phyloP scores from a whole-genome alignment of 2,113 vertebrate genomes.

The Malurus elegans region DNA sequence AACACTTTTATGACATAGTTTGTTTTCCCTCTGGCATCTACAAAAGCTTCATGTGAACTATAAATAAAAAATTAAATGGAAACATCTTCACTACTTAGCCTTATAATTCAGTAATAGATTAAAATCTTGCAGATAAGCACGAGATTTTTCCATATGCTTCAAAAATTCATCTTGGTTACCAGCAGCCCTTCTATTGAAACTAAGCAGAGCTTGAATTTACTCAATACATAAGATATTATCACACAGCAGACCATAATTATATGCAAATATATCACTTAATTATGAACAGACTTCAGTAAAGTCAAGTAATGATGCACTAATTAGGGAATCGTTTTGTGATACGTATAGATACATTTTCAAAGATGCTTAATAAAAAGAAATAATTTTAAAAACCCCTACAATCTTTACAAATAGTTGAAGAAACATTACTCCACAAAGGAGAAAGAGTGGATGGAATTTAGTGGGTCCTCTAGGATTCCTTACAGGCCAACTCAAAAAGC shows the following conservation, averaged over 20 bases:
- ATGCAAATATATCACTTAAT: constrained; percentile 19
- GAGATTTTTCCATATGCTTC: background rate
- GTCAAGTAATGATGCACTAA: background rate
- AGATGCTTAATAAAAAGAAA: background rate
- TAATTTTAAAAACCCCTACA: background rate
- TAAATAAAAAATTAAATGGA: background rate
- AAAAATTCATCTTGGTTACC: background rate
- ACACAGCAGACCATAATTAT: background rate
- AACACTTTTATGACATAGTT: background rate
- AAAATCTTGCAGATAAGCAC: background rate
- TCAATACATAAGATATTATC: background rate
- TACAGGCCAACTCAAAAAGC: background rate
- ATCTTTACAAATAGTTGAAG: background rate
- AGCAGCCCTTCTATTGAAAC: background rate
- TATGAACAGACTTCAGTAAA: background rate
- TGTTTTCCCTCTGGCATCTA: background rate
- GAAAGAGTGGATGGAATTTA: background rate
- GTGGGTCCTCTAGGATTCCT: background rate
- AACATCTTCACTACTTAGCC: background rate
- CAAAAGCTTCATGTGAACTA: background rate
- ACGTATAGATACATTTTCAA: background rate
- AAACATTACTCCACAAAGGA: background rate
- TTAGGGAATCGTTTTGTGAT: background rate
- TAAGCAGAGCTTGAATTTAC: background rate
- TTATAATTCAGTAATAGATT: background rate